Base-by-base conservation (phyloP, 2,888 invertebrate species). In the Liodrosophila aerea region DNA sequence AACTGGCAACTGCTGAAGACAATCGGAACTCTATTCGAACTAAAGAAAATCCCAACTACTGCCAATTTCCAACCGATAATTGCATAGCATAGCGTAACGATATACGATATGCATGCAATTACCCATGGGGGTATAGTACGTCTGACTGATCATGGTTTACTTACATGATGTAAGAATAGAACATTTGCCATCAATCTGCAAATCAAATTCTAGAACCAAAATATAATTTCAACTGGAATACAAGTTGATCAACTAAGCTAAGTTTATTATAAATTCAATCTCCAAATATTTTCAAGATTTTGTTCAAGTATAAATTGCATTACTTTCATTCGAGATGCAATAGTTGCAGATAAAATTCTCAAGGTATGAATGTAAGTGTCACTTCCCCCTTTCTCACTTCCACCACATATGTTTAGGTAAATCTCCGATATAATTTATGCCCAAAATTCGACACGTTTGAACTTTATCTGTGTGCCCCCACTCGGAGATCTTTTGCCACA, bases 21-120 rank as follows among this genome's bases (percentile, higher is more conserved):
- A 45, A 50, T 53, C 62, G 51, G 43, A 57, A 52, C 56, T 45
- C 51, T 63, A 50, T 16, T 46, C 41, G 53, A 53, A 52, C 30
- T 40, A 30, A 44, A 59, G 47, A 58, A 53, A 45, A 51, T 58
- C 33, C 31, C 34, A 47, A 57, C 40, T 44, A 47, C 52, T 29
- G 15, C 34, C 44, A 53, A 57, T 71, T 53, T 18, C 60, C 54
- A 52, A 16, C 30, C 15, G 27, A 30, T 76, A 70, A 76, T 76
- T 76, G 54, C 33, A 50, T 34, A 34, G 43, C 18, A 37, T 27
- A n/a, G n/a, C n/a, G n/a, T n/a, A n/a, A n/a, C n/a, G n/a, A n/a
- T n/a, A n/a, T n/a, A n/a, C n/a, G n/a, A n/a, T n/a, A n/a, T n/a
- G n/a, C n/a, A n/a, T n/a, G n/a, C n/a, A n/a, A n/a, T n/a, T n/a